Evolutionary conservation across 2,888 invertebrate species (phyloP).

Genomic region (Thera britannica): DNA sequence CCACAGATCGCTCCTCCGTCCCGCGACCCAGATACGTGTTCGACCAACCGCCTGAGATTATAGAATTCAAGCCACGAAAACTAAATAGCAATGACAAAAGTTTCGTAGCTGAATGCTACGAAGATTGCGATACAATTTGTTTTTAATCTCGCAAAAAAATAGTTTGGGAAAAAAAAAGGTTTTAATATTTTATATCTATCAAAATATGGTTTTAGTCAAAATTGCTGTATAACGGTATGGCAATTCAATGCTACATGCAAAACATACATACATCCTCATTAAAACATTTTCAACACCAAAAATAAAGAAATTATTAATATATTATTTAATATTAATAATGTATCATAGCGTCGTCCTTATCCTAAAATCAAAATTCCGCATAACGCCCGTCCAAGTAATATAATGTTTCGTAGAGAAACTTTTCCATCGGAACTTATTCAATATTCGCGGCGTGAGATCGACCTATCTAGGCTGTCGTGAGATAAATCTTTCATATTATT

Average conservation of each 20-base stretch:
- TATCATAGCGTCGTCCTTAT: conserved; percentile 44
- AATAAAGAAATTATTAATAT: neutral
- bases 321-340: conserved; percentile 9
- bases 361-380: conserved; percentile 77
- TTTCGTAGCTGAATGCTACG: conserved; percentile 28
- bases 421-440: conserved; percentile 79
- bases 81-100: conserved; percentile 17
- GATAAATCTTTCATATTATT: conserved; percentile 55
- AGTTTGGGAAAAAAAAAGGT: neutral
- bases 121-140: conserved; percentile 14
- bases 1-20: conserved; percentile 40
- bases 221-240: neutral
- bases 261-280: neutral
- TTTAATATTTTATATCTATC: neutral
- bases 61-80: conserved; percentile 37
- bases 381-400: conserved; percentile 73
- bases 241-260: neutral
- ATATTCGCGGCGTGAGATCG: conserved; percentile 65
- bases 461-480: conserved; percentile 53
- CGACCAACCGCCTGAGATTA: conserved; percentile 43
- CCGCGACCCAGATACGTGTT: conserved; percentile 67
- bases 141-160: neutral
- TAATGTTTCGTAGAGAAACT: conserved; percentile 79
- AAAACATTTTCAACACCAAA: neutral
- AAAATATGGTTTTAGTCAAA: neutral